phyloP scores from a whole-genome alignment of 2,797 vertebrate genomes.

The Pelobates cultripes region DNA sequence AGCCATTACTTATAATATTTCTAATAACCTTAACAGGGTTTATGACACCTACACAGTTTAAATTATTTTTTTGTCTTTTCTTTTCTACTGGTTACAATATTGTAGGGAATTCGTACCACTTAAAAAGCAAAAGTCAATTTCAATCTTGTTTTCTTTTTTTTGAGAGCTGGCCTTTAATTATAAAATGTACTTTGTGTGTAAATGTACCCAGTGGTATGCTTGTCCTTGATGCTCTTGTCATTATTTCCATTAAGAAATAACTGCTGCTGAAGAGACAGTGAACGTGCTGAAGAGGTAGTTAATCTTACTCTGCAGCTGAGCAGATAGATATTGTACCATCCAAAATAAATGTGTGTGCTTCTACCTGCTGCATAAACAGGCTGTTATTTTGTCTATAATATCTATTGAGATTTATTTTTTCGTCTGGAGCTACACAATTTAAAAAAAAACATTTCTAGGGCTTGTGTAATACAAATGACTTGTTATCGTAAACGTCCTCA shows the following conservation, averaged over 20 bases:
- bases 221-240: conserved; percentile 8
- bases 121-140: conserved; percentile 36
- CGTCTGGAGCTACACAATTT: too few relatives aligned
- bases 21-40: too few relatives aligned
- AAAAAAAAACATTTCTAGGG: too few relatives aligned
- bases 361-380: conserved; percentile 29
- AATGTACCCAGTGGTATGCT: conserved; percentile 12
- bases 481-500: too few relatives aligned
- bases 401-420: too few relatives aligned
- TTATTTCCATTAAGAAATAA: conserved; percentile 23
- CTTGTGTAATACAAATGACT: too few relatives aligned
- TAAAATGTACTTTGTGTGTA: conserved; percentile 52
- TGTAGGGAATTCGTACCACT: conserved; percentile 32
- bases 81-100: conserved; percentile 12
- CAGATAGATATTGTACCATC: conserved; percentile 31
- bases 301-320: conserved; percentile 28
- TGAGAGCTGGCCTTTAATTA: conserved; percentile 52
- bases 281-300: conserved; percentile 23
- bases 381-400: too few relatives aligned
- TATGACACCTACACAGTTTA: too few relatives aligned
- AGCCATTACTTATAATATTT: too few relatives aligned
- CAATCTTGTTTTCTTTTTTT: conserved; percentile 30
- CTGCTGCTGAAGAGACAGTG: conserved; percentile 26
- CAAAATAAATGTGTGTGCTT: conserved; percentile 34
- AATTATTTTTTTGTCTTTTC: too few relatives aligned